These are phyloP conservation scores for Trissolcus japonicus DNA, from an alignment of 2,888 invertebrate genomes.

Conservation along the genomic window DNA sequence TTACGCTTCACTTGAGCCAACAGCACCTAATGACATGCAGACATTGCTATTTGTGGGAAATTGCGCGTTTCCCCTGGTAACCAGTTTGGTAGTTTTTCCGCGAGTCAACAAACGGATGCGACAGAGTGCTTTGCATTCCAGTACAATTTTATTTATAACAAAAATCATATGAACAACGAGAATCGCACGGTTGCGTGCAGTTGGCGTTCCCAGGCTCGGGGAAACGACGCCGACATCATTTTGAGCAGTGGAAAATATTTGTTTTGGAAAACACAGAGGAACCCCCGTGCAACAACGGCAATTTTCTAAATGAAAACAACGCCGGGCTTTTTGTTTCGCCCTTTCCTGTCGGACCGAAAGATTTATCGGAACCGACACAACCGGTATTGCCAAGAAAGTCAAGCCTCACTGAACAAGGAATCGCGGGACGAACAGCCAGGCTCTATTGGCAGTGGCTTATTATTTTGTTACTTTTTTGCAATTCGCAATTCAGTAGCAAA, in stretches of 20 bases:
- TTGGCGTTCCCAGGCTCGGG: conserved; percentile 30
- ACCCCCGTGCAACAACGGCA: neutral
- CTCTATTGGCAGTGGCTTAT: conserved; percentile 5
- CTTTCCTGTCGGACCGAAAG: conserved; percentile 7
- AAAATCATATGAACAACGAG: conserved; percentile 41
- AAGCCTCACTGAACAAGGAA: conserved; percentile 37
- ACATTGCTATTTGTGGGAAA: conserved; percentile 14
- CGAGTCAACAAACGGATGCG: conserved; percentile 37
- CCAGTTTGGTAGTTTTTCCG: conserved; percentile 27
- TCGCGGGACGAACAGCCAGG: conserved; percentile 6
- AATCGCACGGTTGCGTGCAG: conserved; percentile 23
- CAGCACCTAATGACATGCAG: conserved; percentile 2
- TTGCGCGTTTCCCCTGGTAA: conserved; percentile 18
- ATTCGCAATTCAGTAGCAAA: too few relatives aligned
- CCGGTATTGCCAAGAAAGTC: conserved; percentile 53
- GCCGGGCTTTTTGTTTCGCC: conserved; percentile 9
- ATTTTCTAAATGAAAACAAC: conserved; percentile 31
- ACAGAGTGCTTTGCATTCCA: conserved; percentile 45
- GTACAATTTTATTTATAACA: conserved; percentile 6
- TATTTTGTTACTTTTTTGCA: neutral
- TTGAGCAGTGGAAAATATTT: too few relatives aligned
- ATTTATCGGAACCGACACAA: conserved; percentile 30
- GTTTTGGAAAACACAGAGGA: too few relatives aligned
- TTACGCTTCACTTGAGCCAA: neutral
- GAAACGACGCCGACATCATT: neutral